phyloP scores from a whole-genome alignment of 2,888 invertebrate species.

The Agrochola lota region DNA sequence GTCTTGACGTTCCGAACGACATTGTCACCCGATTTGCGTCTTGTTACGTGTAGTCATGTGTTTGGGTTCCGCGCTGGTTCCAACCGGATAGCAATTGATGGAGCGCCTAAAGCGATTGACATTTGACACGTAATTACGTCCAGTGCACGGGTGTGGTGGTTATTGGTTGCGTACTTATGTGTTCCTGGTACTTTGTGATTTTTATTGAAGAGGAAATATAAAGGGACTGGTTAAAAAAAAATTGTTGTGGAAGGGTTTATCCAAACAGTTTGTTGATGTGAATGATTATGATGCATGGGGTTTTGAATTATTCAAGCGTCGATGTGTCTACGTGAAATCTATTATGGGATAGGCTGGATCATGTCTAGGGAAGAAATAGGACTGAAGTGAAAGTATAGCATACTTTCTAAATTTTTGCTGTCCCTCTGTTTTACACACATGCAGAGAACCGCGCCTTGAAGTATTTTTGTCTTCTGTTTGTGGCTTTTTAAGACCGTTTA shows the following conservation, averaged over 20 bases:
- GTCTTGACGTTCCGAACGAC: constrained; percentile 58
- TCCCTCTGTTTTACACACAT: not conserved
- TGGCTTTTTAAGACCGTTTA: not conserved
- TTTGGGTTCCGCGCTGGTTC: constrained; percentile 67
- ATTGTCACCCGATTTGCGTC: constrained; percentile 63
- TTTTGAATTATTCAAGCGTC: constrained; percentile 29
- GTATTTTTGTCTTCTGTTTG: not conserved
- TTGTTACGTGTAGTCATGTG: constrained; percentile 56
- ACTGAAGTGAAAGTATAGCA: not conserved
- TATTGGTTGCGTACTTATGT: constrained; percentile 30
- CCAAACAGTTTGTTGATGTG: not conserved
- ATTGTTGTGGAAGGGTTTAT: not conserved
- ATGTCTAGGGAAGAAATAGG: not conserved
- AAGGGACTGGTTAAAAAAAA: not conserved
- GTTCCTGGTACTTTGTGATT: constrained; percentile 31
- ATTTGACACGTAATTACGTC: constrained; percentile 75
- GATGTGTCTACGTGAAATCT: constrained; percentile 15
- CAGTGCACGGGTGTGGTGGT: constrained; percentile 31
- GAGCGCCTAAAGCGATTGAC: constrained; percentile 77
- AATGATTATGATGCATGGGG: constrained; percentile 23
- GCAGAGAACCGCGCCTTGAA: not conserved
- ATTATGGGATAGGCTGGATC: not conserved
- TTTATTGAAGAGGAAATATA: constrained; percentile 16
- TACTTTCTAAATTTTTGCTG: not conserved
- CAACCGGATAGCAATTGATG: constrained; percentile 74